phyloP scores from a whole-genome alignment of 2,797 vertebrate species.

The Heteromormyrus szaboi region DNA sequence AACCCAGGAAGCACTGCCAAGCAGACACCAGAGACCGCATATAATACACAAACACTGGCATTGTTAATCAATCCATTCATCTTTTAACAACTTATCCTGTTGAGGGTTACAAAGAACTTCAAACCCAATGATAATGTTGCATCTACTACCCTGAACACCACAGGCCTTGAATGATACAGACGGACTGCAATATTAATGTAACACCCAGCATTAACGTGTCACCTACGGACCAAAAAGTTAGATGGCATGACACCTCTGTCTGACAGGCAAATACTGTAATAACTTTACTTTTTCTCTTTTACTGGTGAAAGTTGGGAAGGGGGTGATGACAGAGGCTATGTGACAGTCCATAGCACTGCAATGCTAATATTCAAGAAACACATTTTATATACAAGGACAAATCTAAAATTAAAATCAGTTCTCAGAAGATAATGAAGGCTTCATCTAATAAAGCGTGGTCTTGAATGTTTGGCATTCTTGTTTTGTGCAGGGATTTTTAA shows the following conservation, averaged over 20 bases:
- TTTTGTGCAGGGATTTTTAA: constrained; percentile 33
- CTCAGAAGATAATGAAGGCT: neutral
- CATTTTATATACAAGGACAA: neutral
- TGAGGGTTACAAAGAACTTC: neutral
- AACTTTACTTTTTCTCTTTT: neutral
- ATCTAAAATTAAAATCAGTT: neutral
- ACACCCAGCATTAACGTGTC: neutral
- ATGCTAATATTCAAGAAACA: neutral
- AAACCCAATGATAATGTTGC: neutral
- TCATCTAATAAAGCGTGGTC: constrained; percentile 4
- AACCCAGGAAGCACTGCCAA: neutral
- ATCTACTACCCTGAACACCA: neutral
- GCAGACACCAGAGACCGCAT: neutral
- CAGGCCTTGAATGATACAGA: neutral
- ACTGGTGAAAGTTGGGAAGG: neutral
- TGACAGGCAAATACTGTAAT: neutral
- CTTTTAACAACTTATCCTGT: neutral
- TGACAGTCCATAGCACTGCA: neutral
- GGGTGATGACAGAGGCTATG: neutral
- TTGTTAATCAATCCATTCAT: neutral
- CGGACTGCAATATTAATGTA: neutral
- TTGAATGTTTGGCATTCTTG: constrained; percentile 25
- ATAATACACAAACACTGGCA: neutral
- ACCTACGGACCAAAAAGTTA: neutral
- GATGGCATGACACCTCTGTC: neutral